A percentile compares a stretch with the other conserved stretches of the same genome.
Evolutionary conservation across 2,797 vertebrate genomes (phyloP).

Genomic region (Eulemur rubriventer): DNA sequence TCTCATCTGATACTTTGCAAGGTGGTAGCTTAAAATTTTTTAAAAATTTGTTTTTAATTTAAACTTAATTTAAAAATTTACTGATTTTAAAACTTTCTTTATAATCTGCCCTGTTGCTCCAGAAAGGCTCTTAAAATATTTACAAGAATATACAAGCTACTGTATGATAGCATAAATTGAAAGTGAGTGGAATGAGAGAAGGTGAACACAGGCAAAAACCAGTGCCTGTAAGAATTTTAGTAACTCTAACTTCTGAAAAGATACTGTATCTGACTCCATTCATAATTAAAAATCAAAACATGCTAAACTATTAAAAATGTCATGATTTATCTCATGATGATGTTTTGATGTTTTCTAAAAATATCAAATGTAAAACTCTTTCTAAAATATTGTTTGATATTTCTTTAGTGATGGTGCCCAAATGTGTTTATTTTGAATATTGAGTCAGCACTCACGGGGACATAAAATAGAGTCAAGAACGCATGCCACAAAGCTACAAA

Average conservation of each 20-base stretch:
- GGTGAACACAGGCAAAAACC: not conserved
- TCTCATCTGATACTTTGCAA: not conserved
- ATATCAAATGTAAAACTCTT: not conserved
- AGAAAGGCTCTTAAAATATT: not conserved
- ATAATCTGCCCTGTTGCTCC: not conserved
- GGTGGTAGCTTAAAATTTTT: not conserved
- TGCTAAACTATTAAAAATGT: not conserved
- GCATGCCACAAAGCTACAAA: not conserved
- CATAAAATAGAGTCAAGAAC: not conserved
- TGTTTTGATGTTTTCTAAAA: not conserved
- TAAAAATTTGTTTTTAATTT: not conserved
- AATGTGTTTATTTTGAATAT: not conserved
- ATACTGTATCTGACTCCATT: no score
- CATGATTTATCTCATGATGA: not conserved
- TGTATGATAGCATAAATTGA: not conserved
- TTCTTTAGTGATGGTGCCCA: not conserved
- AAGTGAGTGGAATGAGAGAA: not conserved
- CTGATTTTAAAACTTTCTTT: not conserved
- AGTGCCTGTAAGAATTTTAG: not conserved
- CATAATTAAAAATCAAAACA: not conserved
- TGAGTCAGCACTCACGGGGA: not conserved
- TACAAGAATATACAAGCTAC: not conserved
- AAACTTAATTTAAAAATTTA: not conserved
- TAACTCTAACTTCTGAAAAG: not conserved
- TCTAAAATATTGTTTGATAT: not conserved